phyloP scores from a whole-genome alignment of 92 coral and sea anemone species.

The Parazoanthus darwini region DNA sequence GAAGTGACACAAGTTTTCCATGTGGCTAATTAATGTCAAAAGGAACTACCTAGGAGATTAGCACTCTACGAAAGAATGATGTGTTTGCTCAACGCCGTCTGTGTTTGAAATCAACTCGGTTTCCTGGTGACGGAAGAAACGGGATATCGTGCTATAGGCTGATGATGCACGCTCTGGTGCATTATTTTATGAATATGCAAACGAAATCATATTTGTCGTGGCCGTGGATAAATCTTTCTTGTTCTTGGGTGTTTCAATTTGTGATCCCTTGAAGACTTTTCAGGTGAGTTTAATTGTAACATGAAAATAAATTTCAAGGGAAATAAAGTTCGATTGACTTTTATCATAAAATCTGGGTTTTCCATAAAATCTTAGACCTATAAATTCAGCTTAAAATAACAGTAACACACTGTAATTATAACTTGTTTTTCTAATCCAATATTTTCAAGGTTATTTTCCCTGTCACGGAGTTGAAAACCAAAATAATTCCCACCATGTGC shows the following conservation, averaged over 20 bases:
- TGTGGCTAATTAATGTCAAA: not conserved
- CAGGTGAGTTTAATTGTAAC: slow-evolving; percentile 2
- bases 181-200: not conserved
- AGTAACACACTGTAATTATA: not conserved
- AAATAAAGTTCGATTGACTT: not conserved
- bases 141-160: slow-evolving; percentile 8
- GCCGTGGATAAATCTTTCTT: not conserved
- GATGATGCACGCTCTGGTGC: not conserved
- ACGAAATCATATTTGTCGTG: not conserved
- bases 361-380: not conserved
- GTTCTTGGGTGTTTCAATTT: not conserved
- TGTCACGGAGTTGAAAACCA: not conserved
- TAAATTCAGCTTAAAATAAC: no score
- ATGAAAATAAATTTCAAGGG: no score
- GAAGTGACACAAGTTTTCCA: not conserved
- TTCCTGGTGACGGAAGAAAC: slow-evolving; percentile 20
- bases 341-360: not conserved
- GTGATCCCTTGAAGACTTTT: not conserved
- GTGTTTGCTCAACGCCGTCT: slow-evolving; percentile 21
- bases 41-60: slow-evolving; percentile 33
- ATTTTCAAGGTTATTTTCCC: not conserved
- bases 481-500: not conserved
- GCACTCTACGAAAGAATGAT: slow-evolving; percentile 14
- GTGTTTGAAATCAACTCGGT: not conserved
- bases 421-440: not conserved